A percentile compares a stretch with the other conserved stretches of the same genome.
Evolutionary conservation across 2,888 invertebrate genomes (phyloP).

Genomic region (Eupithecia exiguata): DNA sequence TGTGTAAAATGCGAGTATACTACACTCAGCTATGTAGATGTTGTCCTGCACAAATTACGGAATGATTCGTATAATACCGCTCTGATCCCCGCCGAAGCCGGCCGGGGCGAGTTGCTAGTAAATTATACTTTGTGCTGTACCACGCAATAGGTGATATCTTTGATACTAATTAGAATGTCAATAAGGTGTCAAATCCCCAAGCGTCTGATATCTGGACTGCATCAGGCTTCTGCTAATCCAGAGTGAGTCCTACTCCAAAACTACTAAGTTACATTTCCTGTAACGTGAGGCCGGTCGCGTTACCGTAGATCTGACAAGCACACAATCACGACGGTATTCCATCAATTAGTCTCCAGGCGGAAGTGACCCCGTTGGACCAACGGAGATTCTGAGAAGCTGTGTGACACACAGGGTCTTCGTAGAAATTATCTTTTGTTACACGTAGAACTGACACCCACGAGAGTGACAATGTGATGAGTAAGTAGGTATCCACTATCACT

Average conservation of each 20-base stretch:
- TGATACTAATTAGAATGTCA: neutral
- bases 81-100: no score
- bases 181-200: neutral
- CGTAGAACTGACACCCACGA: neutral
- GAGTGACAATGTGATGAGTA: neutral
- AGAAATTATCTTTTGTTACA: neutral
- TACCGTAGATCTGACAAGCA: neutral
- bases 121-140: neutral
- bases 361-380: neutral
- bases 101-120: no score
- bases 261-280: neutral
- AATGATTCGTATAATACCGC: no score
- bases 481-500: neutral
- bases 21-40: no score
- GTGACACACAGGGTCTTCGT: neutral
- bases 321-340: neutral
- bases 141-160: neutral
- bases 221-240: neutral
- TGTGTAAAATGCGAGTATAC: no score
- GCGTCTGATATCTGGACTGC: neutral
- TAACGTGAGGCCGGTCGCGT: neutral
- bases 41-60: no score
- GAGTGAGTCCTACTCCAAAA: neutral
- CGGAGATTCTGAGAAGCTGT: neutral
- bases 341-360: neutral